Base-by-base conservation (phyloP, 1,140 invertebrate species). In the Octopus bimaculoides region DNA sequence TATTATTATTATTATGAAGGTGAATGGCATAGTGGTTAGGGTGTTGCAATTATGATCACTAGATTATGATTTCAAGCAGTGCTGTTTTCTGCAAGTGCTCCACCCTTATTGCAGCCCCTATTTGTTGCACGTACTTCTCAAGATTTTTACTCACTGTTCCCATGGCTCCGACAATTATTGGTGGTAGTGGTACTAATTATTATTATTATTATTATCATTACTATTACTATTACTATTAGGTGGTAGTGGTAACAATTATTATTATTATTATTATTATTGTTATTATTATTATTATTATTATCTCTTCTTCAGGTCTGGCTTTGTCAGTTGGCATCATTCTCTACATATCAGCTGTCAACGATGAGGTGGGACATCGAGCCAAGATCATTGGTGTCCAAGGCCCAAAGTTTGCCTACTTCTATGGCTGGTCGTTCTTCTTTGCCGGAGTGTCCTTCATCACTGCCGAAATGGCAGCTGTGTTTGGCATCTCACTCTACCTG, bases 341-440 rank as follows among this genome's bases (percentile, higher is more conserved):
- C 17, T 89, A 86, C 78, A 89, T 89, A 41, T 87, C 87, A 9
- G 85, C 85, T 61, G 83, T 89, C 53, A 89, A 89, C 75, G 88
- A 89, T 79, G 88, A 88, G 77, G 86, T 88, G 10, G 82, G 84
- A 54, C 83, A 85, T 77, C 76, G 85, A 69, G 79, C 80, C 77
- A 80, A 82, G 54, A 82, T 84, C 10, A 85, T 80, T 61, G 78
- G 80, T 78, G 77, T 80, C 77, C 77, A 83, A 52, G 80, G 78
- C 7, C 76, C 54, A 0, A 80, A 79, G 20, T 88, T 88, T 79
- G 74, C 75, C 6, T 88, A 88, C 78, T 20, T 41, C 1, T 88
- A 88, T 80, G 85, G 87, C 54, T 88, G 86, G 86, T 87, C 87
- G 17, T 85, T 87, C 79, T 86, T 85, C 80, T 83, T 84, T 41